Evolutionary conservation across 2,888 invertebrate genomes (phyloP).

Genomic region (Eulithis prunata): DNA sequence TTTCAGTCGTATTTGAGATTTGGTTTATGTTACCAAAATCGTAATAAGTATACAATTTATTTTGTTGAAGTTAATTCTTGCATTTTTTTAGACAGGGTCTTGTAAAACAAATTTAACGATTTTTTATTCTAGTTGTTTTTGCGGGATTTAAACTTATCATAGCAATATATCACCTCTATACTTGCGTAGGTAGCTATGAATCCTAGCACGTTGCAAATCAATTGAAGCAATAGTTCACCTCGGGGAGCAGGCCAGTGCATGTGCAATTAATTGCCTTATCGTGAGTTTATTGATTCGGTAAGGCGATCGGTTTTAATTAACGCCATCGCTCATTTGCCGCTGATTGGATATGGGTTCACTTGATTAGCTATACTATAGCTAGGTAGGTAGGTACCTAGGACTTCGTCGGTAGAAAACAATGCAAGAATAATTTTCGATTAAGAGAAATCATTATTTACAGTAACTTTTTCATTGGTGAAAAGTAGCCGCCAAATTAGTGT

Average conservation of each 20-base stretch:
- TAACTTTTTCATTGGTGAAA: no score
- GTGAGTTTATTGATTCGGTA: conserved; percentile 80
- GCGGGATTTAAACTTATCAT: not conserved
- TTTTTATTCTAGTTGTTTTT: not conserved
- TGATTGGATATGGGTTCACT: conserved; percentile 64
- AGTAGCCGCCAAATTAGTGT: no score
- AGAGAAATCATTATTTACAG: not conserved
- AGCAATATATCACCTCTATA: not conserved
- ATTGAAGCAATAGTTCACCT: conserved; percentile 55
- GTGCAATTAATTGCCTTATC: conserved; percentile 83
- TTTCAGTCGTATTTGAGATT: no score
- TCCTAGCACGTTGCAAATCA: conserved; percentile 39
- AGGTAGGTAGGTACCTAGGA: conserved; percentile 1
- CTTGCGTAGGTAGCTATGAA: conserved; percentile 10
- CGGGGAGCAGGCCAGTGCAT: conserved; percentile 64
- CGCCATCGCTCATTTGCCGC: conserved; percentile 76
- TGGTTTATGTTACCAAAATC: no score
- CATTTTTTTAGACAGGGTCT: no score
- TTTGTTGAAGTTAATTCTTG: no score
- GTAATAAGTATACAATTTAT: no score
- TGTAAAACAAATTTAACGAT: no score
- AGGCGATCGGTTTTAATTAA: conserved; percentile 83
- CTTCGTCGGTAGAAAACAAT: not conserved
- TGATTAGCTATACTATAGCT: conserved; percentile 25
- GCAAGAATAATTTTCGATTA: not conserved